A percentile compares a stretch with the other conserved stretches of the same genome.
Conservation (phyloP, 2,888 invertebrate species). For the Ditula angustiorana region DNA sequence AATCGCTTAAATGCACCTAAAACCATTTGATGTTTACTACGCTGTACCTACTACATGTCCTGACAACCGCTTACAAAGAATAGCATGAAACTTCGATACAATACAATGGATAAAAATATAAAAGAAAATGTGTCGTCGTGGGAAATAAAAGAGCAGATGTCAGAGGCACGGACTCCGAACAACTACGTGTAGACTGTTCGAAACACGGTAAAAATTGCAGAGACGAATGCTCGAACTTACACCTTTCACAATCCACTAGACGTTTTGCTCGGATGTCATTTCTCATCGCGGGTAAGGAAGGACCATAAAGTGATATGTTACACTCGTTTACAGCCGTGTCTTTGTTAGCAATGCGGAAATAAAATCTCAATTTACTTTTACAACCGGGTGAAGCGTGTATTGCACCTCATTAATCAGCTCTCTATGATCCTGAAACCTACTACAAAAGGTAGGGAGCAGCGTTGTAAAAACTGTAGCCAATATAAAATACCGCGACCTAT, state of each 20-base stretch:
- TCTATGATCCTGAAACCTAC: conserved; percentile 14
- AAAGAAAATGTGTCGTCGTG: conserved; percentile 59
- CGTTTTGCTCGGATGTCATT: conserved; percentile 26
- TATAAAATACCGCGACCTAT: conserved; percentile 73
- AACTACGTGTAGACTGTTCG: conserved; percentile 43
- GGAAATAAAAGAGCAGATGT: conserved; percentile 61
- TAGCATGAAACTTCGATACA: conserved; percentile 50
- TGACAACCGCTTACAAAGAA: conserved; percentile 45
- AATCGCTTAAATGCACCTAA: conserved; percentile 3
- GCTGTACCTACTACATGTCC: conserved; percentile 27
- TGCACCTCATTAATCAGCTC: conserved; percentile 37
- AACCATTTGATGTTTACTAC: conserved; percentile 19
- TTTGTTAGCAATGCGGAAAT: conserved; percentile 34
- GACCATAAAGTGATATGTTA: conserved; percentile 38
- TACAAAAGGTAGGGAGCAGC: conserved; percentile 50
- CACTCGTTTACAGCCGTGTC: conserved; percentile 34
- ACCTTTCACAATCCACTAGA: conserved; percentile 11
- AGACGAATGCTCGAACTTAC: conserved; percentile 28
- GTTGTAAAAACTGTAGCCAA: conserved; percentile 53
- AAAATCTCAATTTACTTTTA: conserved; percentile 36
- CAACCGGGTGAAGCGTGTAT: conserved; percentile 25
- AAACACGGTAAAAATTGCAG: conserved; percentile 39
- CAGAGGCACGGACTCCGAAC: conserved; percentile 54
- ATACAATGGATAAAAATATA: conserved; percentile 58
- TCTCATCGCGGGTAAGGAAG: conserved; percentile 23